Base-by-base conservation (phyloP, 2,113 vertebrate genomes). In the Anhinga rufa region DNA sequence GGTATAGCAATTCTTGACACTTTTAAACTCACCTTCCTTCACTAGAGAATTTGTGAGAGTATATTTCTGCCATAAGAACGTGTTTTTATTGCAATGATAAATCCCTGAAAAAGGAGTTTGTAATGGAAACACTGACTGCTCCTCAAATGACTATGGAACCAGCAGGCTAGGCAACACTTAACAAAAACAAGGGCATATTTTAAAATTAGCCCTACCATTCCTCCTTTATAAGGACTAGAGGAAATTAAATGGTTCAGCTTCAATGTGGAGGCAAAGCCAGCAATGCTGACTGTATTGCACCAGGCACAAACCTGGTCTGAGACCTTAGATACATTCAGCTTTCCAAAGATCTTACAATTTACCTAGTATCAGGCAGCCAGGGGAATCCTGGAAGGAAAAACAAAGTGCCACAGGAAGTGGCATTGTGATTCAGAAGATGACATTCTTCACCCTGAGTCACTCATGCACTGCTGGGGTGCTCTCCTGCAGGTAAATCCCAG, bases 371-470 rank as follows among this genome's bases (percentile, higher is more conserved):
- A 85, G 74, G 70, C 82, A 87, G 64, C 3, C 49, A 60, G 76
- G 48, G 75, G 75, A 97, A 90, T 86, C 94, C 91, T 92, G 86
- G 26, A 94, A 70, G 82, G 66, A 65, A 93, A 91, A 95, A 24
- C 14, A 29, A 58, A 90, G 58, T 44, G 65, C 24, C 52, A 48
- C 70, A 94, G 96, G 95, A 97, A 93, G 90, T 70, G 87, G 80
- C 15, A 40, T 18, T 15, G 31, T 97, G 95, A 97, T 96, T 97
- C 96, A 95, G 77, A 82, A 75, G 81, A 64, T 88, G 77, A 78
- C 81, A 42, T 60, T 91, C 82, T 88, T 92, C 55, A 58, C 54
- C 71, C 70, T 95, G 96, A 97, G 86, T 95, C 91, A 96, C 51
- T 31, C 1, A 0, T 54, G 75, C 68, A 25, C 38, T 85, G 62